Base-by-base conservation (phyloP, 2,888 invertebrate genomes). In the Rhagonycha lutea region DNA sequence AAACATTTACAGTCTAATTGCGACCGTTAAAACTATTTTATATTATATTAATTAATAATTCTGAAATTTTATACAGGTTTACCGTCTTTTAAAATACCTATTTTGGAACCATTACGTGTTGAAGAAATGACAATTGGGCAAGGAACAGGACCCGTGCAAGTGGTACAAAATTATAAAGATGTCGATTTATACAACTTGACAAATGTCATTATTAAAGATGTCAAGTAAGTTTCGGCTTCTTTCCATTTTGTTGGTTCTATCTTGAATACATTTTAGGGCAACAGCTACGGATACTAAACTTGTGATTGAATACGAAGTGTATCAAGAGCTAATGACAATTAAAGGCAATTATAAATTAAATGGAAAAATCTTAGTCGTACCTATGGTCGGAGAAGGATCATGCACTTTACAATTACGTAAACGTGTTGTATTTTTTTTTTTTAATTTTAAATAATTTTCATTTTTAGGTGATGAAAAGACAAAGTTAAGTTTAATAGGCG, bases 291-390 rank as follows among this genome's bases (percentile, higher is more conserved):
- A 67, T 68, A 89, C 90, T 14, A 88, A 89, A 61, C 88, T 88
- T 77, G 85, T 88, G 0, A 81, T 92, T 0, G 84, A 86, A 0
- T 90, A 91, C 0, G 89, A 89, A 69, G 88, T 90, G 0, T 82
- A 88, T 14, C 91, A 91, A 23, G 91, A 91, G 0, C 89, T 89
- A 82, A 88, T 94, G 84, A 91, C 91, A 83, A 91, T 94, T 80
- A 87, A 92, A 5, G 94, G 91, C 0, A 91, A 94, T 81, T 94
- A 94, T 84, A 89, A 90, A 77, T 90, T 94, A 90, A 90, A 91
- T 68, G 94, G 94, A 18, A 89, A 91, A 68, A 89, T 94, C 72
- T 85, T 94, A 5, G 85, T 94, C 18, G 84, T 94, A 71, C 93
- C 94, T 0, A 91, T 94, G 10, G 91, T 90, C 47, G 94, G 94